These are phyloP conservation scores for Charina bottae DNA, from an alignment of 2,113 vertebrate genomes.

Conservation along the genomic window DNA sequence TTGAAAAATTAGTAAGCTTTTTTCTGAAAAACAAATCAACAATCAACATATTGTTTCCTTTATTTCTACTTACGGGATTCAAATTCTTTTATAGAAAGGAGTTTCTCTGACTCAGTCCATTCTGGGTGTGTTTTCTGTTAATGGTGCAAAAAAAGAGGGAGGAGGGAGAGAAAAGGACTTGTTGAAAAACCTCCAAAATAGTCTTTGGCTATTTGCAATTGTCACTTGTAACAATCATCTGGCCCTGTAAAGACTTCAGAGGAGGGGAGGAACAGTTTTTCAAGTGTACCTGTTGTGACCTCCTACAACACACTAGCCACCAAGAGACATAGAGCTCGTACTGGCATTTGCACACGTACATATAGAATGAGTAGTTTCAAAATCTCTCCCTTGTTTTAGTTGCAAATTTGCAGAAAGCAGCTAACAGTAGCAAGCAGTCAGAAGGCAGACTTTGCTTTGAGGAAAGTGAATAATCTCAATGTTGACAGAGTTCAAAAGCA, in stretches of 20 bases:
- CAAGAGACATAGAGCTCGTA: slow-evolving; percentile 47
- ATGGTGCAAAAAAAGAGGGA: not conserved
- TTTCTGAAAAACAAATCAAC: slow-evolving; percentile 24
- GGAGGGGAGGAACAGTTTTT: slow-evolving; percentile 20
- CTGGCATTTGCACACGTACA: slow-evolving; percentile 58
- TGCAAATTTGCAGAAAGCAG: slow-evolving; percentile 72
- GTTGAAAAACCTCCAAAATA: not conserved
- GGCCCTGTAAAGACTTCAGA: not conserved
- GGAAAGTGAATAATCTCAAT: slow-evolving; percentile 78
- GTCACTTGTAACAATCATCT: not conserved
- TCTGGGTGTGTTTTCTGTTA: slow-evolving; percentile 85
- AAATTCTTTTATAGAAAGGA: slow-evolving; percentile 85
- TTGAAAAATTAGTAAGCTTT: slow-evolving; percentile 6
- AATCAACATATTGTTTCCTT: slow-evolving; percentile 20
- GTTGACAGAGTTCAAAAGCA: slow-evolving; percentile 81
- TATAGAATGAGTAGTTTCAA: slow-evolving; percentile 63
- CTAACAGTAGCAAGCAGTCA: slow-evolving; percentile 74
- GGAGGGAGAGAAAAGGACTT: not conserved
- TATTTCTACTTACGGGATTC: slow-evolving; percentile 88
- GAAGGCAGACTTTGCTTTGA: slow-evolving; percentile 73
- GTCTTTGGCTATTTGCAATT: not conserved
- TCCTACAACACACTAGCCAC: slow-evolving; percentile 33
- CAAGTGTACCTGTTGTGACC: slow-evolving; percentile 31
- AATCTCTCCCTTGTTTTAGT: slow-evolving; percentile 70
- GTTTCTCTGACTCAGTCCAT: slow-evolving; percentile 82